A percentile compares a stretch with the other conserved stretches of the same genome.
These are phyloP conservation scores for Eulemur albifrons DNA, from an alignment of 2,797 vertebrate species.

Conservation along the genomic window DNA sequence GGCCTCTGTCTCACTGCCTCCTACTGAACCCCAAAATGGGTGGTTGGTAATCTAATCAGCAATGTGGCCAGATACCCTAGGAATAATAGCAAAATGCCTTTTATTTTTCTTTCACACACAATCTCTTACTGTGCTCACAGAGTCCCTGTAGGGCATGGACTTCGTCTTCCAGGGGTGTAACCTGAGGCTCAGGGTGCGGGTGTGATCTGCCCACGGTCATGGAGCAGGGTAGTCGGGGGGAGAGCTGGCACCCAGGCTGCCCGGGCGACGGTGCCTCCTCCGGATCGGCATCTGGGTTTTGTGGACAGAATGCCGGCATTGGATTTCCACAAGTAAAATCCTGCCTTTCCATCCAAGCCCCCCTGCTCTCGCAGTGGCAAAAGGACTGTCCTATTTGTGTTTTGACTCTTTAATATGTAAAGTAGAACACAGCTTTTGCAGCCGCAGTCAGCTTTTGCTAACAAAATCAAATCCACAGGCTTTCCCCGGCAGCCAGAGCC, in stretches of 20 bases:
- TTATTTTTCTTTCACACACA: neutral
- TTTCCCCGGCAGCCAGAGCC: slow-evolving; percentile 43
- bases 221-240: neutral
- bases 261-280: neutral
- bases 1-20: neutral
- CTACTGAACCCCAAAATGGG: neutral
- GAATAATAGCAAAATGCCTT: neutral
- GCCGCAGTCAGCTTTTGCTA: slow-evolving; percentile 42
- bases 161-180: neutral
- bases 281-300: neutral
- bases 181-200: fast-evolving
- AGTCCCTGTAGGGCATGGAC: neutral
- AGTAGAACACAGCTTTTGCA: neutral
- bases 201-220: fast-evolving
- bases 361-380: neutral
- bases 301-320: neutral
- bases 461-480: slow-evolving; percentile 68
- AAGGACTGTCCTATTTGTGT: slow-evolving; percentile 20
- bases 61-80: neutral
- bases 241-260: neutral
- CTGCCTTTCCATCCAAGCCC: neutral
- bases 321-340: slow-evolving; percentile 28
- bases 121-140: neutral
- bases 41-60: neutral
- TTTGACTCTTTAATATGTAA: slow-evolving; percentile 34